phyloP scores from a whole-genome alignment of 1,140 invertebrate species.

The Antheraea pernyi region DNA sequence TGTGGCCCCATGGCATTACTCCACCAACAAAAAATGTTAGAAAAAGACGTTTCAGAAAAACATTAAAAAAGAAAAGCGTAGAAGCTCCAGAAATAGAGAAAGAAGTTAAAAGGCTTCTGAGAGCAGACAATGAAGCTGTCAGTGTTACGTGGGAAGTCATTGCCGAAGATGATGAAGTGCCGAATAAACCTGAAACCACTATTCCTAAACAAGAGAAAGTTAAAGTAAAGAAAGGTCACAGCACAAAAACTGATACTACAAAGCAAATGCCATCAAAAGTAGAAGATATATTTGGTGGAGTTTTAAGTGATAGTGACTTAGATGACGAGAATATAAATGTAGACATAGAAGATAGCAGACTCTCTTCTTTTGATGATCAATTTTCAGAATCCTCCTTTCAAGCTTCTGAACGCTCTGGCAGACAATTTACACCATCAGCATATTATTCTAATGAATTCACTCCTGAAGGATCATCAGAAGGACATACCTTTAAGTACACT shows the following conservation, averaged over 20 bases:
- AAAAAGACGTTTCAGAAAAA: constrained; percentile 95
- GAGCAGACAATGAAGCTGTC: constrained; percentile 94
- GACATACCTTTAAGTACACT: constrained; percentile 33
- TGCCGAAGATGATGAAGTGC: constrained; percentile 90
- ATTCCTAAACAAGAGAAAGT: constrained; percentile 78
- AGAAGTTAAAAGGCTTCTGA: constrained; percentile 94
- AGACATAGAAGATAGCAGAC: constrained; percentile 89
- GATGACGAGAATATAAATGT: constrained; percentile 87
- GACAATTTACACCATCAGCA: constrained; percentile 53
- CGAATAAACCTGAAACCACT: background rate
- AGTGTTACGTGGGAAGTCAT: constrained; percentile 96
- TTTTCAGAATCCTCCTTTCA: constrained; percentile 86
- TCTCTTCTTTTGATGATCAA: constrained; percentile 87
- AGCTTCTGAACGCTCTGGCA: constrained; percentile 35
- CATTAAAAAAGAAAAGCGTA: constrained; percentile 97
- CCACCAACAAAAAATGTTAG: constrained; percentile 97
- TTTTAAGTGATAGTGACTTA: constrained; percentile 90
- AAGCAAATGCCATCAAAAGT: constrained; percentile 61
- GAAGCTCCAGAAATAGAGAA: constrained; percentile 99
- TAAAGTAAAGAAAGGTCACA: constrained; percentile 50
- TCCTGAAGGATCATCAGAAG: constrained; percentile 29
- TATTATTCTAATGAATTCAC: constrained; percentile 29
- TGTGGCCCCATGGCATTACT: constrained; percentile 96
- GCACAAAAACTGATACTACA: constrained; percentile 54
- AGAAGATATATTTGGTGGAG: constrained; percentile 92